Evolutionary conservation across 2,113 vertebrate species (phyloP).

Genomic region (Hassar affinis): DNA sequence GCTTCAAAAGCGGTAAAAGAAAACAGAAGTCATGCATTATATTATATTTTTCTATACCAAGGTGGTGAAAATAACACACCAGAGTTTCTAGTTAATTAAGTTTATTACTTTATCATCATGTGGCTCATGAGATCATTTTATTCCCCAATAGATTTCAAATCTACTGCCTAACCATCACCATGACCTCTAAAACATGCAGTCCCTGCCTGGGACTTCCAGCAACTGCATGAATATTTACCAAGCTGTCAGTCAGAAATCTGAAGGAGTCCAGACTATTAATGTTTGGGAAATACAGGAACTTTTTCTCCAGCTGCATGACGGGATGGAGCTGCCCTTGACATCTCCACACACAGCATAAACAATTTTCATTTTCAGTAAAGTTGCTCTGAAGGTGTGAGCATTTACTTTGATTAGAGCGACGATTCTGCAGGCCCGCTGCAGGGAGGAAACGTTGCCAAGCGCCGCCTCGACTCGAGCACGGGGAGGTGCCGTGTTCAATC

Average conservation of each 20-base stretch:
- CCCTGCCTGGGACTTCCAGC: background rate
- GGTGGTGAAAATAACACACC: background rate
- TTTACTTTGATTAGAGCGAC: background rate
- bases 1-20: background rate
- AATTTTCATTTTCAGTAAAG: background rate
- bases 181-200: background rate
- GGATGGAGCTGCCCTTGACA: background rate
- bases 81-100: background rate
- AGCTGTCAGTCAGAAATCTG: background rate
- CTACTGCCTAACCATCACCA: background rate
- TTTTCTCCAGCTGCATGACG: background rate
- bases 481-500: constrained; percentile 26
- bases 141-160: background rate
- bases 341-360: background rate
- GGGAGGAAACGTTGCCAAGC: constrained; percentile 41
- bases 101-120: background rate
- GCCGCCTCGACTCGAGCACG: background rate
- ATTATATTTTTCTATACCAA: background rate
- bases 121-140: constrained; percentile 11
- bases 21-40: background rate
- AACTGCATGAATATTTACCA: constrained; percentile 6
- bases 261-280: background rate
- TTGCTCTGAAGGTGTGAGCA: background rate
- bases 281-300: background rate
- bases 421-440: constrained; percentile 2